Evolutionary conservation across 2,113 vertebrate species (phyloP).

Genomic region (Anser cygnoides): DNA sequence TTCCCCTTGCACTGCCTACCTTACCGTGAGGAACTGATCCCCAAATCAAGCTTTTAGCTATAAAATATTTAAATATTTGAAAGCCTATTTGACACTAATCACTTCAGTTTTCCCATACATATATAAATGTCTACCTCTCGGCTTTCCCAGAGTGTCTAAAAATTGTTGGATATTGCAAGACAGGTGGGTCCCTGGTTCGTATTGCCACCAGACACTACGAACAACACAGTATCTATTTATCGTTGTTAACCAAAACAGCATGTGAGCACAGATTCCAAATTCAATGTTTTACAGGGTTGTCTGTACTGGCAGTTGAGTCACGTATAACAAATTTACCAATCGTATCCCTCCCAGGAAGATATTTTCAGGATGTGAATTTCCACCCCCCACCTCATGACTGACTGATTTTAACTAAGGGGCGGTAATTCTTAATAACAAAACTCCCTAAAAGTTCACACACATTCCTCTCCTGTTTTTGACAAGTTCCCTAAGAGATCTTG

Average conservation of each 20-base stretch:
- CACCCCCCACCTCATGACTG: background rate
- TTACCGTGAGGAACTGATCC: background rate
- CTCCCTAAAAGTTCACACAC: constrained; percentile 60
- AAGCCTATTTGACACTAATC: background rate
- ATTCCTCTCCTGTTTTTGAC: constrained; percentile 39
- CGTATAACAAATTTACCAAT: background rate
- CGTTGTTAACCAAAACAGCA: background rate
- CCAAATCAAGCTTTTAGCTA: background rate
- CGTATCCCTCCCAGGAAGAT: background rate
- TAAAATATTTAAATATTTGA: background rate
- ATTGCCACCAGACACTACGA: background rate
- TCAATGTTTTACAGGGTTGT: background rate
- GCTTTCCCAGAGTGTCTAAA: background rate
- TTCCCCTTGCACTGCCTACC: background rate
- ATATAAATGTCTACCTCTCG: background rate
- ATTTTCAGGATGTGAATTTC: constrained; percentile 6
- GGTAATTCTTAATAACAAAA: constrained; percentile 15
- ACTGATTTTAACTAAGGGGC: background rate
- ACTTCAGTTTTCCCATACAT: background rate
- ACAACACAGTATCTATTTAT: background rate
- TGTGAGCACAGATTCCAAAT: background rate
- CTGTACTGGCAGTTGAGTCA: background rate
- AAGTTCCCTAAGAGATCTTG: background rate
- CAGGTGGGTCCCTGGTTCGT: rapidly evolving
- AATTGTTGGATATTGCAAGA: background rate